Conservation (phyloP, 1,140 invertebrate species). For the Drosophila trapezifrons region DNA sequence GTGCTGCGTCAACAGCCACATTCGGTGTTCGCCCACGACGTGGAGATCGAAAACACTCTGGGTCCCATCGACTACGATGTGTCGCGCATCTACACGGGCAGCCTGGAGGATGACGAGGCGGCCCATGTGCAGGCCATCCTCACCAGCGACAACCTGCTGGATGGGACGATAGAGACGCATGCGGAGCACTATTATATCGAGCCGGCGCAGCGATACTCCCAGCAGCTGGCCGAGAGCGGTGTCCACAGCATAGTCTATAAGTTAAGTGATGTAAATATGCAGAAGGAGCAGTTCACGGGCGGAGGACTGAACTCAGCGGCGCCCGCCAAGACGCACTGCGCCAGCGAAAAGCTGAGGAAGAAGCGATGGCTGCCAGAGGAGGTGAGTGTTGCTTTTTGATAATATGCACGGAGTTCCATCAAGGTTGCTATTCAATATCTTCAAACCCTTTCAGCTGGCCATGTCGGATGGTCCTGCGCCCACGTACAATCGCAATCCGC, state of each 20-base stretch:
- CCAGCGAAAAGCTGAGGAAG: constrained; percentile 73
- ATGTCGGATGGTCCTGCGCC: constrained; percentile 78
- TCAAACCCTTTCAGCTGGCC: constrained; percentile 68
- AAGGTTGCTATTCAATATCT: neutral
- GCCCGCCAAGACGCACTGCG: constrained; percentile 74
- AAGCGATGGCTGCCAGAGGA: constrained; percentile 85
- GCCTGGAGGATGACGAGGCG: constrained; percentile 92
- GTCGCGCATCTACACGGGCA: constrained; percentile 90
- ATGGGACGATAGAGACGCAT: constrained; percentile 92
- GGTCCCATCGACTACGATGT: constrained; percentile 90
- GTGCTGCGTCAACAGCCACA: constrained; percentile 89
- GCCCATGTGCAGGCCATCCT: constrained; percentile 93
- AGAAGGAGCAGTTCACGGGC: constrained; percentile 52
- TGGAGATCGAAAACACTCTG: constrained; percentile 90
- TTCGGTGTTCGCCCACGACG: constrained; percentile 91
- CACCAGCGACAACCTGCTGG: constrained; percentile 93
- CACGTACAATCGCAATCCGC: constrained; percentile 86
- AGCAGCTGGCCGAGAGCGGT: constrained; percentile 84
- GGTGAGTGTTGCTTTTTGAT: constrained; percentile 50
- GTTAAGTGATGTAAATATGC: constrained; percentile 90
- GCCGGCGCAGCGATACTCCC: constrained; percentile 90
- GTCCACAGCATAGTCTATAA: constrained; percentile 94
- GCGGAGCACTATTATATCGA: constrained; percentile 94
- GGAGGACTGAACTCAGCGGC: constrained; percentile 51
- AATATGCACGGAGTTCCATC: neutral